These are phyloP conservation scores for Paracanthobrama guichenoti DNA, from an alignment of 2,113 vertebrate species.

Conservation along the genomic window DNA sequence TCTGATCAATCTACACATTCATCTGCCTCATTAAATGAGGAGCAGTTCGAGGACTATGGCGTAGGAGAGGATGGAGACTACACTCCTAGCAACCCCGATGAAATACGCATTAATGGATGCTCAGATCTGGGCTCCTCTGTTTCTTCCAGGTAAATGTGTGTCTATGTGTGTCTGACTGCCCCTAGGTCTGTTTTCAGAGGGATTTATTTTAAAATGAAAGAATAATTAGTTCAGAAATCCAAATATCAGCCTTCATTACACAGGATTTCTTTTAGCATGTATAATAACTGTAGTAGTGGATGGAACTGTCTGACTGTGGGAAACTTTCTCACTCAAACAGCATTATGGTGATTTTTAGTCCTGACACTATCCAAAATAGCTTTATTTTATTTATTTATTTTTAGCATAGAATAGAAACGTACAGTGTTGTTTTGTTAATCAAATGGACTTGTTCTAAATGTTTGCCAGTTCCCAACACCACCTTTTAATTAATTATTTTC, in stretches of 20 bases:
- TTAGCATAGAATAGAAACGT: neutral
- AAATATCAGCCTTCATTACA: conserved; percentile 1
- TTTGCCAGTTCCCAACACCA: neutral
- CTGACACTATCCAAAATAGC: neutral
- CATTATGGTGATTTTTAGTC: neutral
- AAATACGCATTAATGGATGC: conserved; percentile 86
- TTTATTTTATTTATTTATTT: neutral
- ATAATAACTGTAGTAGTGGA: neutral
- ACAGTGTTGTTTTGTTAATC: neutral
- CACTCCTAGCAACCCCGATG: conserved; percentile 90
- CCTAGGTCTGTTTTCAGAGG: neutral
- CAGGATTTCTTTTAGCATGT: neutral
- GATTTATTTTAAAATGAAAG: conserved; percentile 20
- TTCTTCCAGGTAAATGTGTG: conserved; percentile 84
- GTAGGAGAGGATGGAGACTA: conserved; percentile 92
- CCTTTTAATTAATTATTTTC: neutral
- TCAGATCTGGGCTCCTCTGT: conserved; percentile 96
- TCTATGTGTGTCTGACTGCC: conserved; percentile 61
- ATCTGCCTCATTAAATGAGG: conserved; percentile 91
- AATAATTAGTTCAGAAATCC: neutral
- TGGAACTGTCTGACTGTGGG: neutral
- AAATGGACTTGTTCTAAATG: neutral
- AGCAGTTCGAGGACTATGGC: conserved; percentile 98
- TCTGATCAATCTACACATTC: conserved; percentile 92
- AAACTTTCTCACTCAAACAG: neutral